Conservation (phyloP, 30 jellyfish, hydroid and myxozoan genomes). For the Phacellophora camtschatica region DNA sequence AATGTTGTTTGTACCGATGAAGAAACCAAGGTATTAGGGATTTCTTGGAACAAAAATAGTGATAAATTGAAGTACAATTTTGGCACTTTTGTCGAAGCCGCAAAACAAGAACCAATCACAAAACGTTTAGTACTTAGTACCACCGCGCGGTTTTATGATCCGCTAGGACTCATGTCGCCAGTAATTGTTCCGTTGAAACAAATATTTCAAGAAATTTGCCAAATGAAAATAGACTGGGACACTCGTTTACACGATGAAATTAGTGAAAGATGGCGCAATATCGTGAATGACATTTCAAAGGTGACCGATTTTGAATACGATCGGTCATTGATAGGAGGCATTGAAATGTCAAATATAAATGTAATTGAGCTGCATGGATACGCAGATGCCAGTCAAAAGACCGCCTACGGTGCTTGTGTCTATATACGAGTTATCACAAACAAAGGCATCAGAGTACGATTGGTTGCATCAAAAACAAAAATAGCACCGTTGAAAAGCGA, state of each 20-base stretch:
- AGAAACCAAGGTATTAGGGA: constrained; percentile 14
- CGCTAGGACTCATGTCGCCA: constrained; percentile 31
- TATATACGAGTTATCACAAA: background rate
- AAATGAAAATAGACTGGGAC: constrained; percentile 1
- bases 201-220: constrained; percentile 34
- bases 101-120: background rate
- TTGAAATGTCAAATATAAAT: background rate
- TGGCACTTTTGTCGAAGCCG: background rate
- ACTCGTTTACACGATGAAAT: constrained; percentile 5
- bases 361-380: constrained; percentile 12
- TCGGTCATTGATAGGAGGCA: background rate
- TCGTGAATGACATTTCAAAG: background rate
- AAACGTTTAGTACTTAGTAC: constrained; percentile 4
- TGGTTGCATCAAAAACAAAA: background rate
- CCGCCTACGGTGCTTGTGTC: constrained; percentile 24
- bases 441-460: background rate
- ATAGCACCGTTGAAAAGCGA: constrained; percentile 8
- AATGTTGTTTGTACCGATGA: background rate
- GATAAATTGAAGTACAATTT: background rate
- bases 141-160: constrained; percentile 27
- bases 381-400: constrained; percentile 13
- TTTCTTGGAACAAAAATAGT: background rate
- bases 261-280: background rate
- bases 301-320: background rate
- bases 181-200: background rate